phyloP scores from a whole-genome alignment of 1,140 invertebrate genomes.

The Scaptomyza pallida region DNA sequence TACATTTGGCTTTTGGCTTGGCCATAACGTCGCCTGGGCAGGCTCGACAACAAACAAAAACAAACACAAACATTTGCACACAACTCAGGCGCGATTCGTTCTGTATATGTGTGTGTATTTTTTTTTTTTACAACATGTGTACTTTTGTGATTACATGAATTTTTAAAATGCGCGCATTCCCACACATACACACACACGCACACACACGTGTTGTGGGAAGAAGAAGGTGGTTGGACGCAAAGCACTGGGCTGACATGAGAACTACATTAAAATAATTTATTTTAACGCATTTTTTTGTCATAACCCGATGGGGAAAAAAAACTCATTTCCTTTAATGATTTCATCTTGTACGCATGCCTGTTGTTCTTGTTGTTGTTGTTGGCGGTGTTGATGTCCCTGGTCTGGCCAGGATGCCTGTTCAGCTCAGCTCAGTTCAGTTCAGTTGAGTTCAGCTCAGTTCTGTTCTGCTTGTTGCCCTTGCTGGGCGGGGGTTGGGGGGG shows the following conservation, averaged over 20 bases:
- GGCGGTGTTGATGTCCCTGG: constrained; percentile 21
- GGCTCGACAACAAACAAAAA: constrained; percentile 37
- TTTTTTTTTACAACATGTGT: constrained; percentile 78
- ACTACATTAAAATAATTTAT: constrained; percentile 83
- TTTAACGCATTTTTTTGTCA: constrained; percentile 82
- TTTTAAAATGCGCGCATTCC: constrained; percentile 73
- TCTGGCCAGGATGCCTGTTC: constrained; percentile 10
- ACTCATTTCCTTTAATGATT: constrained; percentile 83
- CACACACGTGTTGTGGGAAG: constrained; percentile 7
- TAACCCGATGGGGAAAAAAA: constrained; percentile 82
- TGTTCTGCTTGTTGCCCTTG: constrained; percentile 18
- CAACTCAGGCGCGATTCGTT: constrained; percentile 53
- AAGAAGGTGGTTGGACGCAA: constrained; percentile 9
- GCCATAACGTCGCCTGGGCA: constrained; percentile 12
- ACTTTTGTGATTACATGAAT: constrained; percentile 83
- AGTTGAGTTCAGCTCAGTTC: too few relatives aligned
- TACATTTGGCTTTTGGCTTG: constrained; percentile 4
- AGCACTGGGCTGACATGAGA: constrained; percentile 67
- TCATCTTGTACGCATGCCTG: constrained; percentile 75
- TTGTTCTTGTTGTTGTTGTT: constrained; percentile 37
- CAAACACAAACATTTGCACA: constrained; percentile 62
- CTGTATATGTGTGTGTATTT: constrained; percentile 43
- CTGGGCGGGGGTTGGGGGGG: neutral
- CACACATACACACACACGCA: constrained; percentile 36
- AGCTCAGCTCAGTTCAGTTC: too few relatives aligned